Evolutionary conservation across 1,140 invertebrate species (phyloP).

Genomic region (Drosophila triauraria): DNA sequence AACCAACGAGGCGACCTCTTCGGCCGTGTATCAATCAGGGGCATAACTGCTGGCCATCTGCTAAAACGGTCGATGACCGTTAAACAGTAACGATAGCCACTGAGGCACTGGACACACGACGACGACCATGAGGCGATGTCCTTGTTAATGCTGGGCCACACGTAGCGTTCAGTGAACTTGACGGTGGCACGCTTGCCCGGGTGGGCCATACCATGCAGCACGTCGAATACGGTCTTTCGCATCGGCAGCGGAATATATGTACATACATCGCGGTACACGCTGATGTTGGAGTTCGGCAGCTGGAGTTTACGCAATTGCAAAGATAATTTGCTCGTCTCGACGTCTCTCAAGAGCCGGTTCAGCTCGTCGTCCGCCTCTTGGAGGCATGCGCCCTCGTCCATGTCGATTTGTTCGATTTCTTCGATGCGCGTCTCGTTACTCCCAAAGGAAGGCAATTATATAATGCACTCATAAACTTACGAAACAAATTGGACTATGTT

Average conservation of each 20-base stretch:
- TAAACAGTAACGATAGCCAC: not conserved
- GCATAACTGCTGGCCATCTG: not conserved
- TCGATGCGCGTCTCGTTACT: too few relatives aligned
- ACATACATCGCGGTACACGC: not conserved
- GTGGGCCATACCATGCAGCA: not conserved
- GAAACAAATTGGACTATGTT: too few relatives aligned
- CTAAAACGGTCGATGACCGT: constrained; percentile 1
- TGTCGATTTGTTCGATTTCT: not conserved
- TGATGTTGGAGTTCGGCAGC: not conserved
- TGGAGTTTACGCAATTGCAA: constrained; percentile 9
- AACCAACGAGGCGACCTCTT: not conserved
- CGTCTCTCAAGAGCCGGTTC: not conserved
- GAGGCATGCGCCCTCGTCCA: not conserved
- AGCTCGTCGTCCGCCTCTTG: not conserved
- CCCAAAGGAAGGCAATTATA: too few relatives aligned
- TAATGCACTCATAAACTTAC: too few relatives aligned
- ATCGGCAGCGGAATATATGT: not conserved
- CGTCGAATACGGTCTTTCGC: not conserved
- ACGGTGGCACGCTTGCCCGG: not conserved
- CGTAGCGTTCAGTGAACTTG: not conserved
- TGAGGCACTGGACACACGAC: too few relatives aligned
- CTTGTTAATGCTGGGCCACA: not conserved
- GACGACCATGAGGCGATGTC: not conserved
- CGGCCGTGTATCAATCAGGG: not conserved
- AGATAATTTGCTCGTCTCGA: not conserved